Evolutionary conservation across 1,140 invertebrate species (phyloP), one percentile per base, ranked within the genome.

Genomic region (Drosophila pallidifrons): DNA sequence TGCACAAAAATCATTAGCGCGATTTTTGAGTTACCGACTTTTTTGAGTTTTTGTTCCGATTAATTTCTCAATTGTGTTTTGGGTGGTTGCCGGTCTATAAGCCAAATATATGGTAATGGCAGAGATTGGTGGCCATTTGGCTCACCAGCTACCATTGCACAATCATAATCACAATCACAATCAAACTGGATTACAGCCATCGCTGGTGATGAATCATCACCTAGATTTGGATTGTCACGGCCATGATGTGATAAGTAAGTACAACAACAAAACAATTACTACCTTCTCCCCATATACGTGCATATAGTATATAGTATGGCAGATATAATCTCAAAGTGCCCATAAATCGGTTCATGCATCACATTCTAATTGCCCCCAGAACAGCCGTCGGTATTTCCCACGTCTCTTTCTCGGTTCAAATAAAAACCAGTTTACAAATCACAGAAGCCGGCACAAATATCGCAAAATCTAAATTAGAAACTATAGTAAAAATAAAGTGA

Each of bases 81-180:
- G 79, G 61, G 71, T 73, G 80, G 71, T 89, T 73, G 77, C 77
- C 71, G 49, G 79, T 77, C 75, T 78, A 79, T 88, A 91, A 92
- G 81, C 88, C 83, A 90, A 92, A 92, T 92, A 92, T 93, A 94
- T 94, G 94, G 94, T 94, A 93, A 94, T 94, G 94, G 94, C 94
- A 93, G 94, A 94, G 94, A 93, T 92, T 87, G 93, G 94, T 93
- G 93, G 93, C 92, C 93, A 94, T 93, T 93, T 94, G 93, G 94
- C 94, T 93, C 94, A 94, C 92, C 94, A 94, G 92, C 91, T 94
- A 92, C 93, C 93, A 70, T 92, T 94, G 92, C 93, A 93, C 90
- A 93, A 93, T 91, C 92, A 59, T 91, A 93, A 93, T 69, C 93
- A 93, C 87, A 93, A 93, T 91, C 91, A 92, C 91, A 92, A 93